Base-by-base conservation (phyloP, 2,797 vertebrate genomes). In the Enteromius trimaculatus region DNA sequence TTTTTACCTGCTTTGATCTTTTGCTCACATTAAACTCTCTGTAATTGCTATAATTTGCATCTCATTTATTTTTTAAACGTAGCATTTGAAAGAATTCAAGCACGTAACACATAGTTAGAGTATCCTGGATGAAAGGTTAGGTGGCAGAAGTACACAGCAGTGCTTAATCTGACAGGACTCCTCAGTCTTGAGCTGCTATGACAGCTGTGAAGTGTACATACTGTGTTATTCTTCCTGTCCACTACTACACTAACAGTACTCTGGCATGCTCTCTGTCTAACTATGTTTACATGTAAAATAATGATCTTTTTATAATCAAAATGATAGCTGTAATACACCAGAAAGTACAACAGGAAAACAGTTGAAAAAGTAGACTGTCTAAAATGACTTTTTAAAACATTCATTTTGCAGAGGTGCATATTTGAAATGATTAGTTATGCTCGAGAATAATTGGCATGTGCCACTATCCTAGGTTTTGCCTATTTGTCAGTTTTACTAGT, bases 31-130 rank as follows among this genome's bases (percentile, higher is more conserved):
- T 37, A 69, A 64, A 81, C 55, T 34, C 7, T 81, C 29, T 29
- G 44, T 76, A 66, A 82, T 53, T 82, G 62, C 80, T 66, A 37
- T 66, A 51, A 66, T 82, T 82, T 62, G 55, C 42, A 74, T 6
- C 70, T 82, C 44, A 51, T 74, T 51, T n/a, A n/a, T 21, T 34
- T 44, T 75, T 37, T 53, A 75, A 76, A 66, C 5, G 37, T 75
- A 81, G 10, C 58, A 51, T 74, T 75, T 75, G 16, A 65, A 51
- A 17, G 31, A 79, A 68, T 68, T 53, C 21, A 79, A 79, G 44
- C 62, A 53, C 16, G 37, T 49, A 60, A 81, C 29, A n/a, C 29
- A 51, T 65, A 51, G 49, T 81, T 74, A 26, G 53, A 64, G 58
- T 64, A 23, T 74, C 9, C 44, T 64, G 29, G 14, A 51, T 74